Evolutionary conservation across 2,888 invertebrate species (phyloP).

Genomic region (Leucophenga maculata): DNA sequence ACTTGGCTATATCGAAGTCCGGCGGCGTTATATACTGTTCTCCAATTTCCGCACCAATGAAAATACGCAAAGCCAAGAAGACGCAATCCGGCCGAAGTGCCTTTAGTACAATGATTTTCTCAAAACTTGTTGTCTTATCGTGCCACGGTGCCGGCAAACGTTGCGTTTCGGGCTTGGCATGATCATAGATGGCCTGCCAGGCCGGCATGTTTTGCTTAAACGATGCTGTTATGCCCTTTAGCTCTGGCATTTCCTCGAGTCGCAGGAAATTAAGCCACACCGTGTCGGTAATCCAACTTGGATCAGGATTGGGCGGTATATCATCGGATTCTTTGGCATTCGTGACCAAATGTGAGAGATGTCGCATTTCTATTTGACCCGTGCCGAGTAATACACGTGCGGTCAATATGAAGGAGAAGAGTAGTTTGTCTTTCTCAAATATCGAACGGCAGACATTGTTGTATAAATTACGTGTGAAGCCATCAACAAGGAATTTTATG

Average conservation of each 20-base stretch:
- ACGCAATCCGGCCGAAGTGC: constrained; percentile 89
- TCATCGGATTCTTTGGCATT: constrained; percentile 73
- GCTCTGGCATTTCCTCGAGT: constrained; percentile 78
- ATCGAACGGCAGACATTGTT: constrained; percentile 90
- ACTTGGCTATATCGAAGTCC: constrained; percentile 84
- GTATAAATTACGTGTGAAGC: constrained; percentile 88
- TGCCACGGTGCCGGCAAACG: constrained; percentile 80
- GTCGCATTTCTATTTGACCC: constrained; percentile 75
- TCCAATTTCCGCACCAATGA: constrained; percentile 81
- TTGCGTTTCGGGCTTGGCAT: constrained; percentile 79
- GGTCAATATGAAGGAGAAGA: constrained; percentile 85
- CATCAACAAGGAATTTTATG: constrained; percentile 84
- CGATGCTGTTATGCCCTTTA: constrained; percentile 77
- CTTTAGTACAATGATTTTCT: constrained; percentile 84
- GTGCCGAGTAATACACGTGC: constrained; percentile 79
- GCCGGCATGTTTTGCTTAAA: constrained; percentile 74
- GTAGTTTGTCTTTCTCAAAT: constrained; percentile 90
- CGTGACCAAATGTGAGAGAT: constrained; percentile 85
- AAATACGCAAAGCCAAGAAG: constrained; percentile 84
- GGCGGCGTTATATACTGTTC: constrained; percentile 88
- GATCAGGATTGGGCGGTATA: constrained; percentile 79
- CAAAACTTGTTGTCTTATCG: constrained; percentile 78
- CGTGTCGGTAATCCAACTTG: constrained; percentile 84
- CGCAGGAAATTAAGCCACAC: constrained; percentile 89
- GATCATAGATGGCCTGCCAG: constrained; percentile 80